These are phyloP conservation scores for Brachionus rotundiformis DNA, from an alignment of 1,140 invertebrate genomes.

Conservation along the genomic window DNA sequence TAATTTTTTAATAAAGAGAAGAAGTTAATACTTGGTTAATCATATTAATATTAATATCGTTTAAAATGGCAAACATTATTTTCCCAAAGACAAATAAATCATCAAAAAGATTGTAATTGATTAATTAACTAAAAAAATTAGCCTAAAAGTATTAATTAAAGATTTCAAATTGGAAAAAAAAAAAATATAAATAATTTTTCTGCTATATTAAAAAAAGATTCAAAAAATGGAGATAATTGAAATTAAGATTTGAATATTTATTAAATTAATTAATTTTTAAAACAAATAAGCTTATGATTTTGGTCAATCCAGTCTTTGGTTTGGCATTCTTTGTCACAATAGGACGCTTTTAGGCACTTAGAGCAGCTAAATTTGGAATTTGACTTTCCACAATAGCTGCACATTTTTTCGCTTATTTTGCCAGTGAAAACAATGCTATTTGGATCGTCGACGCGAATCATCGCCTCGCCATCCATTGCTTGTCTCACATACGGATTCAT, in stretches of 20 bases:
- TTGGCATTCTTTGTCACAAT: conserved; percentile 42
- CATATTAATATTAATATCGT: no score
- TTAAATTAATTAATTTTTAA: background rate
- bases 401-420: background rate
- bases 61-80: no score
- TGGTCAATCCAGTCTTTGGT: background rate
- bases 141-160: no score
- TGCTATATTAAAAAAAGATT: no score
- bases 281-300: conserved; percentile 40
- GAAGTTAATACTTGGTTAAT: no score
- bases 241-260: background rate
- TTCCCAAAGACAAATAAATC: no score
- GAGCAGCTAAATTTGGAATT: background rate
- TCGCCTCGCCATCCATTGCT: background rate
- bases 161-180: no score
- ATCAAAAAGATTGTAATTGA: no score
- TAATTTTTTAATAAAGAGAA: no score
- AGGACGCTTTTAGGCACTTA: background rate
- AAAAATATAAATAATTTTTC: no score
- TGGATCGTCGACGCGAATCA: conserved; percentile 19
- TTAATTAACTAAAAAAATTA: no score
- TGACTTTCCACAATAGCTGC: background rate
- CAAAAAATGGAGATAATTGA: no score
- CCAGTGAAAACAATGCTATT: background rate
- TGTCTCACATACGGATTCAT: conserved; percentile 39